Evolutionary conservation across 92 coral and sea anemone genomes (phyloP).

Genomic region (Montipora capitata): DNA sequence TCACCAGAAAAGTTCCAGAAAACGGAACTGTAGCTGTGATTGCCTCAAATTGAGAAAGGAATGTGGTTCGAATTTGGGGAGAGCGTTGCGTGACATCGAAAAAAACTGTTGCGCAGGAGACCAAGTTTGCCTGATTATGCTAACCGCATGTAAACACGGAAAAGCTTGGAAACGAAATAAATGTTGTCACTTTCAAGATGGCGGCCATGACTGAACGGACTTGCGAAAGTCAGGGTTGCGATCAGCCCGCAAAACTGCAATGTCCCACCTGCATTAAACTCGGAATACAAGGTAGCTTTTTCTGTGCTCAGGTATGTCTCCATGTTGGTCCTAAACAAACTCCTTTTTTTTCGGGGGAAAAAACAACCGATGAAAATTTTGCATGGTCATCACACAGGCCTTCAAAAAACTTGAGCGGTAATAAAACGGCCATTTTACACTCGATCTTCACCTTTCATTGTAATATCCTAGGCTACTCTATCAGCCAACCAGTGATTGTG

Average conservation of each 20-base stretch:
- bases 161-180: neutral
- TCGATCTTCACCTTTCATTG: neutral
- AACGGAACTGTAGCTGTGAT: too few species aligned
- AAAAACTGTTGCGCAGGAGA: too few species aligned
- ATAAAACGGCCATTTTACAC: neutral
- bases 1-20: too few species aligned
- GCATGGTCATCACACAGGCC: neutral
- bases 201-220: conserved; percentile 23
- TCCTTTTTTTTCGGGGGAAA: neutral
- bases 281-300: conserved; percentile 94
- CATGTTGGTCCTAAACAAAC: neutral
- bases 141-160: neutral
- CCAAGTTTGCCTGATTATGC: too few species aligned
- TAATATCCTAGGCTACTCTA: too few species aligned
- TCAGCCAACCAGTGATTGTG: too few species aligned
- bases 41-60: too few species aligned
- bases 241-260: conserved; percentile 91
- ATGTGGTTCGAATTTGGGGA: too few species aligned
- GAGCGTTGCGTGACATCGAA: too few species aligned
- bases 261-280: conserved; percentile 97
- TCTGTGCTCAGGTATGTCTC: conserved; percentile 90
- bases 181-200: neutral
- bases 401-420: neutral
- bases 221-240: conserved; percentile 91
- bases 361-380: neutral